A percentile compares a stretch with the other conserved stretches of the same genome.
These are phyloP conservation scores for Whitmania pigra DNA, from an alignment of 1,140 invertebrate genomes.

Conservation along the genomic window DNA sequence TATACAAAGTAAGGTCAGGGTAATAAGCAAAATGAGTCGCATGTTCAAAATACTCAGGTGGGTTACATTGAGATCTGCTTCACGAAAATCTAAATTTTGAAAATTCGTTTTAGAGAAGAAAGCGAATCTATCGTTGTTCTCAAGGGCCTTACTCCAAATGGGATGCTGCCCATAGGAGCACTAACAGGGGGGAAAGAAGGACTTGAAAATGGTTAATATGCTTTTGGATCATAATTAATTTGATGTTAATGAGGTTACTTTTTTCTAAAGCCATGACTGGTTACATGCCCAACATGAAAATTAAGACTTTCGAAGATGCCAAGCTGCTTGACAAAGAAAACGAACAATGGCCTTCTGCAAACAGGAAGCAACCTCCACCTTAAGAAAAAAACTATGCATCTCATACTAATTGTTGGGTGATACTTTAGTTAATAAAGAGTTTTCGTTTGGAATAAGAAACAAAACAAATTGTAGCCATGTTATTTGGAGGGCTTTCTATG, in stretches of 20 bases:
- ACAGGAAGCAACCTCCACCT: not conserved
- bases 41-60: slow-evolving; percentile 95
- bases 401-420: no score
- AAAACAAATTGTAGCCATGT: no score
- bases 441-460: no score
- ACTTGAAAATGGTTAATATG: slow-evolving; percentile 68
- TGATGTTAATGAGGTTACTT: slow-evolving; percentile 2
- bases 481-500: no score
- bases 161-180: slow-evolving; percentile 86
- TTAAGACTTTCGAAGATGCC: slow-evolving; percentile 76
- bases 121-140: slow-evolving; percentile 96
- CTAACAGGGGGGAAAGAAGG: slow-evolving; percentile 92
- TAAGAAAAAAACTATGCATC: no score
- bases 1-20: slow-evolving; percentile 96
- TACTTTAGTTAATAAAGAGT: no score
- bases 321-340: slow-evolving; percentile 98
- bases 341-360: slow-evolving; percentile 85
- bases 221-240: not conserved
- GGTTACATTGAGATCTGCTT: slow-evolving; percentile 28
- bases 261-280: slow-evolving; percentile 72
- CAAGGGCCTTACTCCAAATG: slow-evolving; percentile 96
- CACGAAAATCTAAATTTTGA: no score
- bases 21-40: slow-evolving; percentile 99
- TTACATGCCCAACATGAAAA: slow-evolving; percentile 92
- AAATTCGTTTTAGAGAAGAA: slow-evolving; percentile 63